Evolutionary conservation across 2,113 vertebrate genomes (phyloP), one percentile per base, ranked within the genome.

Genomic region (Grantiella picta): DNA sequence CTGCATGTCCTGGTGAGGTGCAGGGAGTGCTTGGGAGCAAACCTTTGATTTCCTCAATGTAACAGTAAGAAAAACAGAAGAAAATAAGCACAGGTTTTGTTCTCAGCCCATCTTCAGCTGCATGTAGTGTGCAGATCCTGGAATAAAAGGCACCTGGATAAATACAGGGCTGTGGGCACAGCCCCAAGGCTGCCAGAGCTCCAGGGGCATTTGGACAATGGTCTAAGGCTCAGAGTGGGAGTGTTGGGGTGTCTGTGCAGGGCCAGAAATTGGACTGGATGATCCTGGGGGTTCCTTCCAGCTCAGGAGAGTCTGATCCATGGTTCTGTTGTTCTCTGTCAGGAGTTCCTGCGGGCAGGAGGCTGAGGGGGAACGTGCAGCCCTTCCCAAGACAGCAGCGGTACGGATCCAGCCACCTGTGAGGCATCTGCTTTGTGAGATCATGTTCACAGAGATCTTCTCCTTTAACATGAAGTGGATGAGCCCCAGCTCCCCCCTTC

Each of bases 331-430:
- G 4, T 20, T 63, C 40, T 25, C 12, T 42, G 42, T 27, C 63
- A 12, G 50, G 33, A n/a, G 49, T 29, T 68, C 17, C 59, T 49
- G 38, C 0, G 0, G 24, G 63, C 63, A 38, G 76, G 50, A 49
- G 35, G 2, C 23, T 2, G 59, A 24, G 6, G 2, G 1, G 18
- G 36, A n/a, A 27, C 0, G 5, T 12, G 52, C 60, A 75, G 68
- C 31, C 44, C 71, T 69, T 85, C 40, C 82, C 3, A 2, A 4
- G 44, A 13, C 4, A 7, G 4, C 35, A 19, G 52, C 0, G 0
- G 18, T 7, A 5, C 0, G 2, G 77, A 8, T 6, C 20, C 0
- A 2, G 80, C 50, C 79, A 36, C 2, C 1, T 33, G 57, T 4
- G 3, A 78, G 36, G 10, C 25, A 60, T 4, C 35, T 66, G 76